Conservation (phyloP, 2,888 invertebrate genomes). For the Lycocerus yunnanus region DNA sequence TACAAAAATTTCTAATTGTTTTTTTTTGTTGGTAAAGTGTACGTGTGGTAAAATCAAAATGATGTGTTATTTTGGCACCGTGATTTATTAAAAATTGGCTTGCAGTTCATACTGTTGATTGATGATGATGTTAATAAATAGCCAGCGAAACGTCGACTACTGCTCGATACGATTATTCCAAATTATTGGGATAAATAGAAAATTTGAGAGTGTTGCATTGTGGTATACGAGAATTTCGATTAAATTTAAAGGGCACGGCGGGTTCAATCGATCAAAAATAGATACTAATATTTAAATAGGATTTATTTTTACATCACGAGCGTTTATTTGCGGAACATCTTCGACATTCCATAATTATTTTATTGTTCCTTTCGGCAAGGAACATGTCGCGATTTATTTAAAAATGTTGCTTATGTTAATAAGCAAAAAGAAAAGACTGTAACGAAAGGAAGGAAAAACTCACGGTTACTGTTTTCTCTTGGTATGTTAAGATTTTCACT, state of each 20-base stretch:
- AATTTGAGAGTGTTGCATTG: not conserved
- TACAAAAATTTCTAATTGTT: too few species aligned
- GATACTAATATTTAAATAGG: not conserved
- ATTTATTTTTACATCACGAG: not conserved
- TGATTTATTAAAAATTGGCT: too few species aligned
- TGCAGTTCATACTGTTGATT: too few species aligned
- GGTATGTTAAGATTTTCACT: constrained; percentile 7
- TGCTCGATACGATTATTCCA: not conserved
- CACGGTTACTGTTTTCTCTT: not conserved
- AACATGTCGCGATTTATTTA: not conserved
- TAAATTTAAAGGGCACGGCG: not conserved
- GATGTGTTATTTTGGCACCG: too few species aligned
- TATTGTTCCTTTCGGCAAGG: not conserved
- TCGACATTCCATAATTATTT: not conserved
- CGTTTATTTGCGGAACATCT: not conserved
- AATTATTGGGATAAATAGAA: not conserved
- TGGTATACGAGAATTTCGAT: not conserved
- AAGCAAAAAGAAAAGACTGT: not conserved
- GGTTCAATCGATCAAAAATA: not conserved
- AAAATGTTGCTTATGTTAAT: not conserved
- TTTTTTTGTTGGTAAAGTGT: too few species aligned
- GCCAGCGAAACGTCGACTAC: too few species aligned
- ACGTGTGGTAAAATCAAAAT: too few species aligned
- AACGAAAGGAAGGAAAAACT: not conserved
- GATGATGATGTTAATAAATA: too few species aligned